Percentiles rank a stretch among this genome's conserved stretches.
These are phyloP conservation scores for Dendrocopos noguchii DNA, from an alignment of 2,113 vertebrate species.

Conservation along the genomic window DNA sequence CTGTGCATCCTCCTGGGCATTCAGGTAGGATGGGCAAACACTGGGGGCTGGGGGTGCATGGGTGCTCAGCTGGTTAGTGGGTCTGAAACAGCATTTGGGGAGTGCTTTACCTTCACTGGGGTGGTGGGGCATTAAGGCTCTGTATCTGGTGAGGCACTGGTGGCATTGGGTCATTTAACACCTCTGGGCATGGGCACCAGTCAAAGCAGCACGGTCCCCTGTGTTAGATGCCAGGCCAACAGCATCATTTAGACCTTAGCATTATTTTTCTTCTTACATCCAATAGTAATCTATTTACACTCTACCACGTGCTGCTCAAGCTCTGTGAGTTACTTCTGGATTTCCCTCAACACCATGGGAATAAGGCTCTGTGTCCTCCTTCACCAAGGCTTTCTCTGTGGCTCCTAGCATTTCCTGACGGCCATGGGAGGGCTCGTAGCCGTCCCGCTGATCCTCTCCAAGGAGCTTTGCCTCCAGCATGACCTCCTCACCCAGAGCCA, in stretches of 20 bases:
- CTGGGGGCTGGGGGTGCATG: not conserved
- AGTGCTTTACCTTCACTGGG: not conserved
- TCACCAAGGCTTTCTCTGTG: not conserved
- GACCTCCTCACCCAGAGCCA: constrained; percentile 93
- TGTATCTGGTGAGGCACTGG: too few species aligned
- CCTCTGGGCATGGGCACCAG: too few species aligned
- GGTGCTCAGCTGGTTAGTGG: not conserved
- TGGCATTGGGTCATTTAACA: too few species aligned
- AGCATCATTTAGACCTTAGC: too few species aligned
- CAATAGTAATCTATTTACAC: too few species aligned
- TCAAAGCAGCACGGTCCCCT: too few species aligned
- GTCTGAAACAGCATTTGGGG: not conserved
- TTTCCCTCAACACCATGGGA: not conserved
- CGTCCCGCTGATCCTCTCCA: constrained; percentile 91
- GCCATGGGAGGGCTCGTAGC: constrained; percentile 92
- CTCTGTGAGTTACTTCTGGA: not conserved
- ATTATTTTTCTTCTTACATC: too few species aligned
- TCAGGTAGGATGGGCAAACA: constrained; percentile 76
- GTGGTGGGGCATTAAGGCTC: too few species aligned
- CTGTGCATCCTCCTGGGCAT: constrained; percentile 92
- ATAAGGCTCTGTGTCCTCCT: not conserved
- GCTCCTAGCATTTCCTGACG: constrained; percentile 90
- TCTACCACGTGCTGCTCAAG: too few species aligned
- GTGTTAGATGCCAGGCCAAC: too few species aligned
- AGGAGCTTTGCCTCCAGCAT: constrained; percentile 89